Base-by-base conservation (phyloP, 2,113 vertebrate species). In the Azemiops feae region DNA sequence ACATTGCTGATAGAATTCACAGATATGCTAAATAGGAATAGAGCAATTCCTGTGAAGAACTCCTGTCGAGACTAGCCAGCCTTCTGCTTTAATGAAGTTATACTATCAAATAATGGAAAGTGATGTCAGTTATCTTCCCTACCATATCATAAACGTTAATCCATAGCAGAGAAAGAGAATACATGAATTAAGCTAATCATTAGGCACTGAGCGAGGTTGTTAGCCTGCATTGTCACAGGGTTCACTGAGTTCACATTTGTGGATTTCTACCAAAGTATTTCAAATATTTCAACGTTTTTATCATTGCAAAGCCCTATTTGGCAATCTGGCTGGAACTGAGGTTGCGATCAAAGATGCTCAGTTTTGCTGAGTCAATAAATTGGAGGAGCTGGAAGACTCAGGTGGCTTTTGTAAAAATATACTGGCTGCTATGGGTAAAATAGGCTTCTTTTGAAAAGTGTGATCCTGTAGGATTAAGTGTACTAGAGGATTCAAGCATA, bases 41-140 rank as follows among this genome's bases (percentile, higher is more conserved):
- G 97, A 97, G 91, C 91, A 96, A 96, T 96, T 96, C 96, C 95
- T 94, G 95, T 93, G 94, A 95, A 96, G 96, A 96, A 89, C 95
- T 96, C 96, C 96, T 96, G 94, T 95, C 94, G 96, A 94, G 96
- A 96, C 95, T 96, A 94, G 94, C 87, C 22, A 39, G 93, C 94
- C 96, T 96, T 96, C 92, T 96, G 94, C 91, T 96, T 96, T 97
- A 97, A 96, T 96, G 95, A 97, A 97, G 95, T 97, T 96, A 96
- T 92, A 96, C 94, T 95, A 95, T 92, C 94, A 90, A 94, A 95
- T 97, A 97, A 97, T 96, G 91, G 92, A 90, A 95, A 96, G 96
- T 91, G 87, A 96, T 96, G 95, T 96, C 95, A 96, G 95, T 94
- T 95, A 94, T 95, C 95, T 94, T 50, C 58, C 43, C 88, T 95